Evolutionary conservation across 2,797 vertebrate genomes (phyloP), one percentile per base, ranked within the genome.

Genomic region (Micrastur ruficollis): DNA sequence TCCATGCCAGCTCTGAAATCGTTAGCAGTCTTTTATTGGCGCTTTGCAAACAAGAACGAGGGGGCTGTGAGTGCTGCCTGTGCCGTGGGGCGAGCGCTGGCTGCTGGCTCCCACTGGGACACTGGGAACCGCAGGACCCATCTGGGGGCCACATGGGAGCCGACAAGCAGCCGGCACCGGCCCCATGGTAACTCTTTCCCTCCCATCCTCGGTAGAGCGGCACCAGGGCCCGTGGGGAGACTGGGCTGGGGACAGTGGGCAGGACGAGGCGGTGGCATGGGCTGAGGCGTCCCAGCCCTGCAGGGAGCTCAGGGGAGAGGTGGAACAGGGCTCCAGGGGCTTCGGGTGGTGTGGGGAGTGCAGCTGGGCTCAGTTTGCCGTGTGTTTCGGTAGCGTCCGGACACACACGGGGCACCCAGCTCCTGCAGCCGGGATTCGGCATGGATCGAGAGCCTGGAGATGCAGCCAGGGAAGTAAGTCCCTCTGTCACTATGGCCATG

Each of bases 61-160:
- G 90, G 46, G 91, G 75, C 84, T 67, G 68, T 1, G 8, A 92
- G 56, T 2, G 6, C 65, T 86, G 93, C 32, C 62, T 81, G 93
- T 14, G 7, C 71, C 5, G 4, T 8, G 38, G 66, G 58, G 90
- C 2, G 26, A 73, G 50, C 6, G n/a, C 88, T 71, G 78, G 49
- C 86, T 92, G 94, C 83, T 2, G 22, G 63, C 63, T 93, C 87
- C 92, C 0, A 1, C 92, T 62, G 90, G 59, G 80, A 84, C 1
- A 4, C 81, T 0, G 1, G 62, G 78, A 96, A 75, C 94, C 8
- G 0, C 87, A 83, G 91, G 62, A 56, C 79, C 61, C 96, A 94
- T 92, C 89, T 96, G 91, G 89, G 94, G 42, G 31, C 72, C 94
- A 94, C 91, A 49, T 96, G 96, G 86, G 65, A 90, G 53, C 53